These are phyloP conservation scores for Pterocles gutturalis DNA, from an alignment of 2,113 vertebrate species.

Conservation along the genomic window DNA sequence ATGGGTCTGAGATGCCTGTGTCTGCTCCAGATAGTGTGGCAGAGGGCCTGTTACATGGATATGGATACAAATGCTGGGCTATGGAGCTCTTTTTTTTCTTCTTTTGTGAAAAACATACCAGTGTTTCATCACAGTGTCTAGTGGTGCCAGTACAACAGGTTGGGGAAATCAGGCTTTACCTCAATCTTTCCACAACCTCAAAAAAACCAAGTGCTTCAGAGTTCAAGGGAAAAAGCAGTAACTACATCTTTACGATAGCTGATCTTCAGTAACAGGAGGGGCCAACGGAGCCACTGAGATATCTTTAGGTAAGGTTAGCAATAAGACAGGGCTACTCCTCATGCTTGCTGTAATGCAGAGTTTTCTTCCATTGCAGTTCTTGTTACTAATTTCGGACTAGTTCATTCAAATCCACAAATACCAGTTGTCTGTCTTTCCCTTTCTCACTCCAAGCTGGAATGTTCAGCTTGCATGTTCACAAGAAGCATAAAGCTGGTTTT, in stretches of 20 bases:
- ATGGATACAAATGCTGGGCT: not conserved
- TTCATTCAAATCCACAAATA: not conserved
- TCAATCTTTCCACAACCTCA: not conserved
- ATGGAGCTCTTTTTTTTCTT: not conserved
- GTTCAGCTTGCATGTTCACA: not conserved
- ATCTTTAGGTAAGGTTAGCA: not conserved
- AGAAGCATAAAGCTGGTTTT: not conserved
- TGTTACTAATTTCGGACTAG: not conserved
- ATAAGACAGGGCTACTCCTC: not conserved
- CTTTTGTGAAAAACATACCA: not conserved
- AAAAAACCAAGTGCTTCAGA: not conserved
- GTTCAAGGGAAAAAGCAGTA: not conserved
- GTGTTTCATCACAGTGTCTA: not conserved
- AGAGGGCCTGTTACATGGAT: not conserved
- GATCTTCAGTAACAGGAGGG: not conserved
- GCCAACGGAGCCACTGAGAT: not conserved
- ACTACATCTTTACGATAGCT: not conserved
- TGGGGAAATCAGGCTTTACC: not conserved
- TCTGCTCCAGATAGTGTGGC: not conserved
- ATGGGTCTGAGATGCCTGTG: not conserved
- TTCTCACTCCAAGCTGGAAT: not conserved
- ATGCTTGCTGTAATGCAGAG: not conserved
- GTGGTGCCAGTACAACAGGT: not conserved
- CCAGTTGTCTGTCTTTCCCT: not conserved
- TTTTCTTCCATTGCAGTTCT: not conserved